A percentile compares a stretch with the other conserved stretches of the same genome.
Evolutionary conservation across 2,113 vertebrate species (phyloP).

Genomic region (Eurypyga helias): DNA sequence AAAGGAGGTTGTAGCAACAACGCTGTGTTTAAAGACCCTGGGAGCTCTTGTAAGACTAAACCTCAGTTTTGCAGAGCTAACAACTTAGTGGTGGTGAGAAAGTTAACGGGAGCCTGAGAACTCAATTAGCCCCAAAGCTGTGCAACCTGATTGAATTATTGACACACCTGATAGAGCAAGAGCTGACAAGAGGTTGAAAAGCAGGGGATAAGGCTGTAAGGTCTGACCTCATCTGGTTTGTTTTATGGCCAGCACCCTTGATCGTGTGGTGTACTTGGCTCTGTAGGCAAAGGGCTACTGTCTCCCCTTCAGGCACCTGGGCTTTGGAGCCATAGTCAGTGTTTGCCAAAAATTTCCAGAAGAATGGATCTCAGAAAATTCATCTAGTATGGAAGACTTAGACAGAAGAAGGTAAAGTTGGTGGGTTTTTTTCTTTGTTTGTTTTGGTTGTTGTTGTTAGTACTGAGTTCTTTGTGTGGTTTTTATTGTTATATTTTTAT

Average conservation of each 20-base stretch:
- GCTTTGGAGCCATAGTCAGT: fast-evolving
- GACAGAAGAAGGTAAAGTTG: background rate
- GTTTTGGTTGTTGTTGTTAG: too few relatives aligned
- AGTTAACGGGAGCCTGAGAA: background rate
- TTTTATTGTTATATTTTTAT: background rate
- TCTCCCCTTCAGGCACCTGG: background rate
- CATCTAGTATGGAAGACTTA: background rate
- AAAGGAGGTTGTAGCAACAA: background rate
- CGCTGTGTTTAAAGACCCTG: background rate
- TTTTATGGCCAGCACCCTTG: background rate
- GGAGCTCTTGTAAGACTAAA: background rate
- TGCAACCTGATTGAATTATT: background rate
- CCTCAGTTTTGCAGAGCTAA: background rate
- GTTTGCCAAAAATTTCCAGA: background rate
- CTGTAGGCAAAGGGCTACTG: background rate
- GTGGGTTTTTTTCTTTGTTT: too few relatives aligned
- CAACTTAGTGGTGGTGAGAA: background rate
- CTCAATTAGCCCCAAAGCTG: background rate
- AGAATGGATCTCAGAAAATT: background rate
- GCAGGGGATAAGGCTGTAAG: background rate
- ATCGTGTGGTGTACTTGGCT: background rate
- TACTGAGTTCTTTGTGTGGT: background rate
- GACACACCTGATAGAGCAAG: background rate
- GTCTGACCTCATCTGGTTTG: background rate
- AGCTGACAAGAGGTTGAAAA: background rate